Base-by-base conservation (phyloP, 1,140 invertebrate species). In the Sipha flava region DNA sequence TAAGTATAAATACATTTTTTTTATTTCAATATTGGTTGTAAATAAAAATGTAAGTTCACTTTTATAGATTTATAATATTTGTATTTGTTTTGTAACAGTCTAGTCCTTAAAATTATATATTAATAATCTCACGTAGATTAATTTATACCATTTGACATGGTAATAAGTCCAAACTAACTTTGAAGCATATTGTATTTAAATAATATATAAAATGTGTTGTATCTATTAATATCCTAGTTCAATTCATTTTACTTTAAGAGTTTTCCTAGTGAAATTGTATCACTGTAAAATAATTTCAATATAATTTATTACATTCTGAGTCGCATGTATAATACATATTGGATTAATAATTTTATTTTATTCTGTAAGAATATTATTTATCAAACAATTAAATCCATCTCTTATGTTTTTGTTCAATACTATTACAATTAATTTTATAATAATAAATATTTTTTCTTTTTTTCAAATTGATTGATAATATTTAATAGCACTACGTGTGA, bases 21-120 rank as follows among this genome's bases (percentile, higher is more conserved):
- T 70, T 70, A 47, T 70, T 47, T 47, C 18, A 23, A 47, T 47
- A 43, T 47, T 45, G 40, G 7, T 47, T 70, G 66, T 70, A 70
- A 45, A 70, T 47, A 47, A 29, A 66, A 66, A 43, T 66, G 18
- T n/a, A 66, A 70, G 7, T 70, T 70, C 66, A 70, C 7, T 70
- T 47, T 45, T 70, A 31, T 70, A 45, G 66, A 18, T 70, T 70
- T 70, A 47, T 70, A n/a, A 29, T 31, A 47, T n/a, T 68, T 68
- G 23, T 21, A 18, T 45, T 64, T 64, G 31, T 64, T 43, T 45
- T 68, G 62, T 66, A 29, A 70, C 43, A 47, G 66, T 70, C 66
- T 70, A 70, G 66, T 70, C 66, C 43, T 47, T 70, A 47, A 47
- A 70, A 29, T 6, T 70, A 9, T 12, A 47, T 70, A 45, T 16